A percentile compares a stretch with the other conserved stretches of the same genome.
Conservation (phyloP, 2,113 vertebrate genomes). For the Grantiella picta region DNA sequence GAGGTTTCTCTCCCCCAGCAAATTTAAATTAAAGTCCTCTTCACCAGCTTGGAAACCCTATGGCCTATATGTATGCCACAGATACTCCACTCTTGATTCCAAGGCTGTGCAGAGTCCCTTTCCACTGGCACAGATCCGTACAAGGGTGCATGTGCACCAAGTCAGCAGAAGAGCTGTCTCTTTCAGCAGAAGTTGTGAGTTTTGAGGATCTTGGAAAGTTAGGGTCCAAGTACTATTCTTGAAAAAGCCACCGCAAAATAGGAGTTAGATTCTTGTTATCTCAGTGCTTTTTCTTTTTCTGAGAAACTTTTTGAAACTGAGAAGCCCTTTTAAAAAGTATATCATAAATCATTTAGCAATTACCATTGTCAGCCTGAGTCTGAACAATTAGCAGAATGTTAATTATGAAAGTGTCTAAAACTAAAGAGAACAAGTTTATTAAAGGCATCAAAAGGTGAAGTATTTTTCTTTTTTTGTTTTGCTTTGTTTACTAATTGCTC, state of each 20-base stretch:
- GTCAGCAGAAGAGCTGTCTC: not conserved
- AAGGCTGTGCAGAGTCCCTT: not conserved
- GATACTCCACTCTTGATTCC: not conserved
- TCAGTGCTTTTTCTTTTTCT: not conserved
- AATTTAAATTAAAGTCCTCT: not conserved
- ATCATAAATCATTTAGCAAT: not conserved
- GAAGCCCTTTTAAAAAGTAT: not conserved
- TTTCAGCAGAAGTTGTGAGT: not conserved
- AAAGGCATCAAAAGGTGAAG: not conserved
- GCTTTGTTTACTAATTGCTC: not conserved
- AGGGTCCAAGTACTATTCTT: not conserved
- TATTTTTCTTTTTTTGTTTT: not conserved
- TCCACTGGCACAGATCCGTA: not conserved
- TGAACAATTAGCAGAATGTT: not conserved
- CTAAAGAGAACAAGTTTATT: not conserved
- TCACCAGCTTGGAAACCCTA: not conserved
- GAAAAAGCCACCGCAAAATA: not conserved
- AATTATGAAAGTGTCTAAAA: not conserved
- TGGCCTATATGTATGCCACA: not conserved
- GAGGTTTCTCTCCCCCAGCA: not conserved
- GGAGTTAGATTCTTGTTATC: not conserved
- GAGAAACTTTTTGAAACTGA: not conserved
- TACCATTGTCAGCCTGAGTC: not conserved
- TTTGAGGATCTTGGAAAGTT: not conserved
- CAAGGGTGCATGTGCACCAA: fast-evolving